Conservation (phyloP, 2,113 vertebrate genomes). For the Sander vitreus region DNA sequence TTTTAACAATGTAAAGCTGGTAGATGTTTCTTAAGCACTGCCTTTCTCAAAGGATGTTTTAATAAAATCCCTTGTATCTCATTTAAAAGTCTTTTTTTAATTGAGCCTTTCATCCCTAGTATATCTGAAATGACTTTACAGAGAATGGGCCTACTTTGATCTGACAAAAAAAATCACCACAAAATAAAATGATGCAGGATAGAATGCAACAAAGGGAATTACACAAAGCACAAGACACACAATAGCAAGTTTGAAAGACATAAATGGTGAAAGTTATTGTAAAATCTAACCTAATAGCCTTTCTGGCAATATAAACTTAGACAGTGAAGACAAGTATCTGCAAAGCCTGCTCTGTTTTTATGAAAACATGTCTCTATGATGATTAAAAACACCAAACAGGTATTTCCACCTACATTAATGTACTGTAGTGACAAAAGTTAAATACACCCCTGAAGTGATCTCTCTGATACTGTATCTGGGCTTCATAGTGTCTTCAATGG, state of each 20-base stretch:
- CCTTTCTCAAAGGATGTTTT: conserved; percentile 11
- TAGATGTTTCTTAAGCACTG: neutral
- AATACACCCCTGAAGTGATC: conserved; percentile 8
- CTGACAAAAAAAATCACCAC: neutral
- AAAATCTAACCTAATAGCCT: neutral
- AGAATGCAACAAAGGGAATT: conserved; percentile 18
- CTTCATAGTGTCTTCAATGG: neutral
- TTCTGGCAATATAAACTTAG: neutral
- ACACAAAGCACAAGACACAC: neutral
- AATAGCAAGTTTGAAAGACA: neutral
- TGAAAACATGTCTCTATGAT: neutral
- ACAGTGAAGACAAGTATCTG: conserved; percentile 3
- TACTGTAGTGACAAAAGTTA: neutral
- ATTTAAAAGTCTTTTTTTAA: conserved; percentile 25
- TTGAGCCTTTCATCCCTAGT: neutral
- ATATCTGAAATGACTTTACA: conserved; percentile 2
- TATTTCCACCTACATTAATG: neutral
- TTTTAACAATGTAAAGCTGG: conserved; percentile 1
- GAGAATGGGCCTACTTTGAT: conserved; percentile 17
- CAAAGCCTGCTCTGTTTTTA: neutral
- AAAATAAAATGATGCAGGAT: conserved; percentile 15
- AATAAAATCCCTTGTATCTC: conserved; percentile 10
- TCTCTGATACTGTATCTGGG: neutral
- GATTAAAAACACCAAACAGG: conserved; percentile 12
- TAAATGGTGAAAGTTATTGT: neutral